These are phyloP conservation scores for Rhamnusium bicolor DNA, from an alignment of 2,888 invertebrate genomes.

Conservation along the genomic window DNA sequence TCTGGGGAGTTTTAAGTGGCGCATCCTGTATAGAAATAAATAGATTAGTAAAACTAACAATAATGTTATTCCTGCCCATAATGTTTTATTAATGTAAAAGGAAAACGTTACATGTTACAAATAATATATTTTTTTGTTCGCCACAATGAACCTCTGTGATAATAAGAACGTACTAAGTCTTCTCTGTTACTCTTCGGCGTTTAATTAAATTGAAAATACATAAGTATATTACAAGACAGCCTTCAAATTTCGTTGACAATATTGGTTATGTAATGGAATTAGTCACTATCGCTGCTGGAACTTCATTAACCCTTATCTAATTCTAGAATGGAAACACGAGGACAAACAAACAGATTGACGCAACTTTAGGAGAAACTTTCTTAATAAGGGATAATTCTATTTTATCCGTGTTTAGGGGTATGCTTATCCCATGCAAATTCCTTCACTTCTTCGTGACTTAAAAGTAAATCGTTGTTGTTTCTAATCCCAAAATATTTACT, in stretches of 20 bases:
- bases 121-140: no score
- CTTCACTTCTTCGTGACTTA: constrained; percentile 15
- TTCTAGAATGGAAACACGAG: constrained; percentile 22
- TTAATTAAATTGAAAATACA: no score
- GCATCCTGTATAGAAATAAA: no score
- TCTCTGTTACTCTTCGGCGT: neutral
- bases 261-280: constrained; percentile 8
- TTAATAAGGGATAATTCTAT: constrained; percentile 29
- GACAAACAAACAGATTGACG: constrained; percentile 21
- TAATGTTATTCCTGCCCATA: no score
- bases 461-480: constrained; percentile 8
- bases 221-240: neutral
- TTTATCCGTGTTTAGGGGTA: constrained; percentile 23
- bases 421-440: constrained; percentile 23
- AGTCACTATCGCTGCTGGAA: constrained; percentile 1
- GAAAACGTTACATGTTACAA: no score
- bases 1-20: no score
- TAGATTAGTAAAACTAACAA: no score
- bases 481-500: constrained; percentile 5
- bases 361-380: constrained; percentile 14
- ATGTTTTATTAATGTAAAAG: no score
- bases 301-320: constrained; percentile 28
- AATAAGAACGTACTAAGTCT: no score
- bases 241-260: neutral
- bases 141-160: no score